Evolutionary conservation across 2,797 vertebrate species (phyloP).

Genomic region (Ctenosaura bakeri): DNA sequence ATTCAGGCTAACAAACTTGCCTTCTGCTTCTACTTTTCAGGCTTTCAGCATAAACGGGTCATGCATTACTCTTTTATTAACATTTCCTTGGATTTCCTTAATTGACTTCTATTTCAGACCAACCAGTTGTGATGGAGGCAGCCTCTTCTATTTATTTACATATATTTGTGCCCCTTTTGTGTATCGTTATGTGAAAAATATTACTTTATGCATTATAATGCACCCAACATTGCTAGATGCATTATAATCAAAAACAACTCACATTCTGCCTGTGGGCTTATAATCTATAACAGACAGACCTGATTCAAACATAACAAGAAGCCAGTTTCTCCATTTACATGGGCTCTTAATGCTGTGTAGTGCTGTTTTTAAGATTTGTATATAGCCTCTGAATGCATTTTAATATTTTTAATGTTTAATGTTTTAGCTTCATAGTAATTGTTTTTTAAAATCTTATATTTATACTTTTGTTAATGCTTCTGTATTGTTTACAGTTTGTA

Average conservation of each 20-base stretch:
- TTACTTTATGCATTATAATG: background rate
- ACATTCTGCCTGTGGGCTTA: background rate
- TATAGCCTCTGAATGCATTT: too few relatives aligned
- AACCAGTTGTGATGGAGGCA: background rate
- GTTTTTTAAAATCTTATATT: too few relatives aligned
- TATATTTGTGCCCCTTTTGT: conserved; percentile 41
- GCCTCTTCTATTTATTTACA: background rate
- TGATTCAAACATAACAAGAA: background rate
- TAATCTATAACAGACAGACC: background rate
- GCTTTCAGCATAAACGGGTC: background rate
- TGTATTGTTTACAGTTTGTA: too few relatives aligned
- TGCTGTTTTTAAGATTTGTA: too few relatives aligned
- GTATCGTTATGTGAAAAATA: conserved; percentile 25
- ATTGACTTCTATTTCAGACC: conserved; percentile 1
- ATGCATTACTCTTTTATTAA: conserved; percentile 36
- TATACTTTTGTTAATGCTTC: too few relatives aligned
- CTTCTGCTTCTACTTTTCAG: conserved; percentile 36
- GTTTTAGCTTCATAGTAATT: too few relatives aligned
- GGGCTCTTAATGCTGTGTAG: too few relatives aligned
- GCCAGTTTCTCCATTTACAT: too few relatives aligned
- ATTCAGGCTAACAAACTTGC: conserved; percentile 38
- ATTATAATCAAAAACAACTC: conserved; percentile 7
- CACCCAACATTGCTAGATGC: background rate
- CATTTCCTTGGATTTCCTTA: conserved; percentile 55
- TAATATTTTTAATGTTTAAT: too few relatives aligned